Percentiles rank a stretch among this genome's conserved stretches.
These are phyloP conservation scores for Oryzias javanicus DNA, from an alignment of 2,113 vertebrate species.

Conservation along the genomic window DNA sequence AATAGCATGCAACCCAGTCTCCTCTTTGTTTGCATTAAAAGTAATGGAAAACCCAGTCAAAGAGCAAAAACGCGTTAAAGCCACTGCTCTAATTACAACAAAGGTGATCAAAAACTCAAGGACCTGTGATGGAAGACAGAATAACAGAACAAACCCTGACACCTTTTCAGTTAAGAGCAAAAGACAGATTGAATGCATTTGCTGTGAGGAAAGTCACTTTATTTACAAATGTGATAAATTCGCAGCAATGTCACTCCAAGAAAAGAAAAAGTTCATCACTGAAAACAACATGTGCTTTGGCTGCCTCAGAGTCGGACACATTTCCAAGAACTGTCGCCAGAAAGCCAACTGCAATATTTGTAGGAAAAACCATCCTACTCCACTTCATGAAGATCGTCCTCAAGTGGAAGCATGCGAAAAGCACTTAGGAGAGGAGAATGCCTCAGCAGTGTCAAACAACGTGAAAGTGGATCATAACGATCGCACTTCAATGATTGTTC, in stretches of 20 bases:
- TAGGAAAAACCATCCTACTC: not conserved
- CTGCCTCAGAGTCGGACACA: constrained; percentile 3
- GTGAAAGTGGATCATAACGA: no score
- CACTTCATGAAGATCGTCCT: constrained; percentile 2
- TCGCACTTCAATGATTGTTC: no score
- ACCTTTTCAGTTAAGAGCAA: no score
- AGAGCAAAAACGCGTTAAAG: not conserved
- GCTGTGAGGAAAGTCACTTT: no score
- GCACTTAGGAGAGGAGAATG: not conserved
- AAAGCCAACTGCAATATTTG: constrained; percentile 8
- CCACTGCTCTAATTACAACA: not conserved
- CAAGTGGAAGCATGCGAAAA: not conserved
- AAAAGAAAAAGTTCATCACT: not conserved
- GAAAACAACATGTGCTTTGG: constrained; percentile 13
- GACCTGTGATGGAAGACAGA: no score
- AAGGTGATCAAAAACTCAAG: not conserved
- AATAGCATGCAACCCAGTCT: no score
- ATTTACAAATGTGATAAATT: no score
- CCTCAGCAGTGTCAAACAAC: no score
- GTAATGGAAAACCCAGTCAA: no score
- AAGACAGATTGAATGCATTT: no score
- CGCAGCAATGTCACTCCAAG: not conserved
- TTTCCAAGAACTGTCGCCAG: not conserved
- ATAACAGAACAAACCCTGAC: no score
- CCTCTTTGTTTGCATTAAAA: no score